Base-by-base conservation (phyloP, 2,797 vertebrate species). In the Moxostoma hubbsi region DNA sequence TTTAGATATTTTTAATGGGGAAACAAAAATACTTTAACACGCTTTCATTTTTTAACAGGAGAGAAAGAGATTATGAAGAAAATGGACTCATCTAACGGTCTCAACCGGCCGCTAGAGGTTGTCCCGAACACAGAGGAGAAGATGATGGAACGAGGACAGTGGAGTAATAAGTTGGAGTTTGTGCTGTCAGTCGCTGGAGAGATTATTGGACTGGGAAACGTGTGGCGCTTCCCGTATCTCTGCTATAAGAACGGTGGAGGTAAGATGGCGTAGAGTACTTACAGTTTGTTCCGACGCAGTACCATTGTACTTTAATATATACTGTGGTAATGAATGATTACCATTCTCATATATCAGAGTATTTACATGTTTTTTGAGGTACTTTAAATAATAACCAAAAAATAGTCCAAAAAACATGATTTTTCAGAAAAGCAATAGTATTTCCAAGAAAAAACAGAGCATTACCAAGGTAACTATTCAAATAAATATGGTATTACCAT, bases 211-310 rank as follows among this genome's bases (percentile, higher is more conserved):
- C 88, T 95, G 65, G 94, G 94, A 15, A 95, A 95, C 18, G 93
- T 95, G 16, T 95, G 94, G 94, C 92, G 94, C 77, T 95, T 95
- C 76, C 93, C 94, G 0, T 95, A 95, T 76, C 92, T 95, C 9
- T 95, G 94, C 80, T 95, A 95, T 72, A 95, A 93, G 83, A 95
- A 95, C 0, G 94, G 94, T 83, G 94, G 94, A 85, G 94, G 94
- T 95, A 84, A 90, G 92, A 10, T 36, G 36, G 36, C 36, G 36
- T 4, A 36, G 36, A 51, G 18, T 12, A 24, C 51, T 53, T 2
- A n/a, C n/a, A n/a, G n/a, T n/a, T n/a, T n/a, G n/a, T n/a, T n/a
- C n/a, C n/a, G n/a, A n/a, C n/a, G 1, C 16, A 62, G 36, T n/a
- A 65, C 43, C 36, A 65, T 54, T 13, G 53, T 54, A 36, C 36